Evolutionary conservation across 2,113 vertebrate species (phyloP).

Genomic region (Crotalus tigris): DNA sequence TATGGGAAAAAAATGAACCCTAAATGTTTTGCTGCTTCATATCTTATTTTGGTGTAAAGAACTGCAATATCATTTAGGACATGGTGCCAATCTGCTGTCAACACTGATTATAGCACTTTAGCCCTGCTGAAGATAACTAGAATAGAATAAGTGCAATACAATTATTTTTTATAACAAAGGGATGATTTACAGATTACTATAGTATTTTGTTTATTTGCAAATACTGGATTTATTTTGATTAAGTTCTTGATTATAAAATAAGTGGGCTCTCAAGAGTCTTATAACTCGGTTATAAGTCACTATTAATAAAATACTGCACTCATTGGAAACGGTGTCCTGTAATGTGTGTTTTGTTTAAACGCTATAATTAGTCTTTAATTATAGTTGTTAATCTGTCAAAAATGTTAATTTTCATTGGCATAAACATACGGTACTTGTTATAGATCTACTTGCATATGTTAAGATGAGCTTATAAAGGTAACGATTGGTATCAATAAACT

Average conservation of each 20-base stretch:
- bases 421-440: background rate
- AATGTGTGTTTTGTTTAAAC: background rate
- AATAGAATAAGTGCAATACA: background rate
- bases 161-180: background rate
- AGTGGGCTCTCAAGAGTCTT: background rate
- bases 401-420: background rate
- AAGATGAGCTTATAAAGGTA: background rate
- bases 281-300: background rate
- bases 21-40: background rate
- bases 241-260: background rate
- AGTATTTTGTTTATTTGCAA: background rate
- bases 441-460: background rate
- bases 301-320: background rate
- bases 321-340: background rate
- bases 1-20: background rate
- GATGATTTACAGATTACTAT: background rate
- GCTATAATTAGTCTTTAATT: background rate
- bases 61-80: background rate
- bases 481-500: background rate
- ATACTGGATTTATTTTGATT: background rate
- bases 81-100: background rate
- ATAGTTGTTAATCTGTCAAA: background rate
- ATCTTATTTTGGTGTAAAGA: background rate
- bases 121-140: background rate
- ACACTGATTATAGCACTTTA: background rate